Percentiles rank a stretch among this genome's conserved stretches.
Conservation (phyloP, 2,113 vertebrate genomes). For the Guaruba guarouba region DNA sequence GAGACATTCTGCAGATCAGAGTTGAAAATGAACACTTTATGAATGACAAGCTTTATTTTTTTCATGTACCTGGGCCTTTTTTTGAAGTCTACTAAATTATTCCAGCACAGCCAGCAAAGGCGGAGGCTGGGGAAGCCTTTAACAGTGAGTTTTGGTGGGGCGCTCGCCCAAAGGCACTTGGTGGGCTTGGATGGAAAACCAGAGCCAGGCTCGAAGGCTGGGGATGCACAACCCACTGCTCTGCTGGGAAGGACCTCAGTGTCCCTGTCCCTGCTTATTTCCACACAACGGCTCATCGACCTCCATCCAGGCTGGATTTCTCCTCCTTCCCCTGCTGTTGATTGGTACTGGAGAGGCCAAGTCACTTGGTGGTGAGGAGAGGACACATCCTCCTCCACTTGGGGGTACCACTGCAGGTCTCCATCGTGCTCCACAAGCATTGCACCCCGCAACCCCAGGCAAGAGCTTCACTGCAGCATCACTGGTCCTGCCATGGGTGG, state of each 20-base stretch:
- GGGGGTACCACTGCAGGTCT: neutral
- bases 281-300: neutral
- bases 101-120: neutral
- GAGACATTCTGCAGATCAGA: neutral
- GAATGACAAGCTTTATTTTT: neutral
- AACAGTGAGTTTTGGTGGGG: neutral
- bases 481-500: neutral
- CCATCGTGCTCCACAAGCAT: neutral
- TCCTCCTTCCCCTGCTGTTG: neutral
- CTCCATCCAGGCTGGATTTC: neutral
- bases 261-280: neutral
- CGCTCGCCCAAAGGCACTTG: neutral
- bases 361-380: neutral
- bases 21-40: constrained; percentile 6
- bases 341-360: neutral
- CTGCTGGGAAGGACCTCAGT: neutral
- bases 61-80: neutral
- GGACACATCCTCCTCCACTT: neutral
- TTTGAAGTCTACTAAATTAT: neutral
- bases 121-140: neutral
- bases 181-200: neutral
- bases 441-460: accelerated
- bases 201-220: neutral
- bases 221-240: accelerated
- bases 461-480: neutral